Percentiles rank a stretch among this genome's conserved stretches.
Evolutionary conservation across 1,140 invertebrate species (phyloP).

Genomic region (Bradynema listronoti): DNA sequence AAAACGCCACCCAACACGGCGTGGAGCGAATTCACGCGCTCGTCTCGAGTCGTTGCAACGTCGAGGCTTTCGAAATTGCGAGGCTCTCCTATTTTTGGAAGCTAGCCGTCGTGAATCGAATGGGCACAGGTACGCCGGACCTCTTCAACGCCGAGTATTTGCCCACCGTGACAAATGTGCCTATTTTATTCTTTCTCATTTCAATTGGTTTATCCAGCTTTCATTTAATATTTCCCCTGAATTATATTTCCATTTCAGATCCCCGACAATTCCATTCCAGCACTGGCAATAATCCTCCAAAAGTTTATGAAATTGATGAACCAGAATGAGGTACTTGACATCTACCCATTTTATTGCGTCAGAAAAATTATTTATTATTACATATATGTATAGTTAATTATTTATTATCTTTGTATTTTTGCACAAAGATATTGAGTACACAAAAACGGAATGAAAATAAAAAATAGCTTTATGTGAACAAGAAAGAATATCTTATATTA

Average conservation of each 20-base stretch:
- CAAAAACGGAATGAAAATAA: no score
- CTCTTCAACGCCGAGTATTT: conserved; percentile 28
- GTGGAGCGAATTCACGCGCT: conserved; percentile 33
- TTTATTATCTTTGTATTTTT: no score
- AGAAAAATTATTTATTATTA: no score
- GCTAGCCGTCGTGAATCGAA: conserved; percentile 34
- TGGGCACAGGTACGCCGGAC: conserved; percentile 11
- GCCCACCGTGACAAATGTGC: conserved; percentile 37
- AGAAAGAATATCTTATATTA: no score
- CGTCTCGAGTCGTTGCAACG: conserved; percentile 31
- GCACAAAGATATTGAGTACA: no score
- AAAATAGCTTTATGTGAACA: no score
- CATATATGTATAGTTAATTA: no score
- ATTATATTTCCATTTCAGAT: conserved; percentile 18
- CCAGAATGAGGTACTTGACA: conserved; percentile 31
- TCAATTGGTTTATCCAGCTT: conserved; percentile 10
- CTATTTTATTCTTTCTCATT: not conserved
- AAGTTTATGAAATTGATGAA: conserved; percentile 26
- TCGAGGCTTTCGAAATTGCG: conserved; percentile 34
- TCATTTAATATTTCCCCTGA: not conserved
- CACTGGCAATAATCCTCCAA: conserved; percentile 18
- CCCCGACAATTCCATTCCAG: conserved; percentile 22
- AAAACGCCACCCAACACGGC: conserved; percentile 25
- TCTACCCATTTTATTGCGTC: no score
- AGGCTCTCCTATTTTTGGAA: conserved; percentile 43